phyloP scores from a whole-genome alignment of 2,113 vertebrate genomes.

The Gracilinanus agilis region DNA sequence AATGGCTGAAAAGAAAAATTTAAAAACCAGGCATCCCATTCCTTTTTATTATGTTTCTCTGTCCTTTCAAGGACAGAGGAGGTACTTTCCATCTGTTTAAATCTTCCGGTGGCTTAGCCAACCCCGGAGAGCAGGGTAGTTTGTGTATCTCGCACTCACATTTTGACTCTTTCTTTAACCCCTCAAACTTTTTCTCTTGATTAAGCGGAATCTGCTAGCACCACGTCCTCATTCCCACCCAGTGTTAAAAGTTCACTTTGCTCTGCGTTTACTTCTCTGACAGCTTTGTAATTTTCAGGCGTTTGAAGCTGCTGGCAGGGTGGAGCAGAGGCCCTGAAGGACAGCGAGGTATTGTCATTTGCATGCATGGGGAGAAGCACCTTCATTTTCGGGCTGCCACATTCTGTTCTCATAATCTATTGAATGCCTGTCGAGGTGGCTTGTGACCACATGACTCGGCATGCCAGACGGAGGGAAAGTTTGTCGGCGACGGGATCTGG shows the following conservation, averaged over 20 bases:
- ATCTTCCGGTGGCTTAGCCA: slow-evolving; percentile 50
- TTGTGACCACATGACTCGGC: slow-evolving; percentile 59
- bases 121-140: slow-evolving; percentile 17
- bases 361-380: not conserved
- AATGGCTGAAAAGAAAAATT: slow-evolving; percentile 68
- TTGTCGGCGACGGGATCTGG: slow-evolving; percentile 58
- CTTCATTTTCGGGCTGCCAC: not conserved
- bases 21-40: slow-evolving; percentile 69
- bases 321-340: not conserved
- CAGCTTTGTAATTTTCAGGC: not conserved
- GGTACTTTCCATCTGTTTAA: slow-evolving; percentile 65
- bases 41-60: slow-evolving; percentile 75
- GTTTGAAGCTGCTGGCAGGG: not conserved
- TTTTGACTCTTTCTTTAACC: slow-evolving; percentile 42
- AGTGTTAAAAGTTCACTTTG: slow-evolving; percentile 16
- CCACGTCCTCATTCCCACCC: not conserved
- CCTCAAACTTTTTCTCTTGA: slow-evolving; percentile 31
- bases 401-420: slow-evolving; percentile 28
- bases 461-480: slow-evolving; percentile 62
- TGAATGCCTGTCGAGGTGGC: slow-evolving; percentile 43
- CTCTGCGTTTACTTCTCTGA: slow-evolving; percentile 18
- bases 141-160: slow-evolving; percentile 1
- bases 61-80: slow-evolving; percentile 66
- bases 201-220: not conserved
- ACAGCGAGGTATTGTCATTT: not conserved